Conservation (phyloP, 2,888 invertebrate genomes). For the Trachelus tabidus region DNA sequence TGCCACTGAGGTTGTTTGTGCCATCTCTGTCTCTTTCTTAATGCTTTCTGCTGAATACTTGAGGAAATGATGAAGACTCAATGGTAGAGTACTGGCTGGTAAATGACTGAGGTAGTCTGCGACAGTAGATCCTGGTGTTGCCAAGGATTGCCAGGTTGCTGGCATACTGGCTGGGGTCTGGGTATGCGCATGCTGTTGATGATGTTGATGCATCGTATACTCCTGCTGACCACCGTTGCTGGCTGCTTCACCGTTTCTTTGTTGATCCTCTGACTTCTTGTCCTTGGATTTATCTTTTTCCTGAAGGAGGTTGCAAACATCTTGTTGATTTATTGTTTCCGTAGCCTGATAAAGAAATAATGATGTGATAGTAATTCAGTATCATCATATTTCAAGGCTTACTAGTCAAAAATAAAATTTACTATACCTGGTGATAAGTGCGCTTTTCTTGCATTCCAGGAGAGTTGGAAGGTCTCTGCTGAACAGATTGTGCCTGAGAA, state of each 20-base stretch:
- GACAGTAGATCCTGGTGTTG: slow-evolving; percentile 81
- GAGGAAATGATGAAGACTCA: slow-evolving; percentile 85
- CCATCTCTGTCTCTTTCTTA: slow-evolving; percentile 77
- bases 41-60: slow-evolving; percentile 84
- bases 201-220: slow-evolving; percentile 67
- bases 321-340: slow-evolving; percentile 60
- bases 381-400: not conserved
- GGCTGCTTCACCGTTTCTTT: slow-evolving; percentile 66
- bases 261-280: slow-evolving; percentile 56
- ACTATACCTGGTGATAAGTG: slow-evolving; percentile 59
- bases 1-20: slow-evolving; percentile 65
- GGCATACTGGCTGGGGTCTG: slow-evolving; percentile 68
- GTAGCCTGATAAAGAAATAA: slow-evolving; percentile 47
- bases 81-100: slow-evolving; percentile 78
- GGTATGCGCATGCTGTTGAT: slow-evolving; percentile 63
- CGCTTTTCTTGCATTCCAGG: slow-evolving; percentile 63
- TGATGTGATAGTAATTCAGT: not conserved
- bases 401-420: not conserved
- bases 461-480: slow-evolving; percentile 61
- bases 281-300: slow-evolving; percentile 61
- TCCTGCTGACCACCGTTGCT: slow-evolving; percentile 72
- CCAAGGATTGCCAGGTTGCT: slow-evolving; percentile 78
- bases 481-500: slow-evolving; percentile 61
- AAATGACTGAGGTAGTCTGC: slow-evolving; percentile 87
- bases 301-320: slow-evolving; percentile 61